Percentiles rank a stretch among this genome's conserved stretches.
Evolutionary conservation across 2,113 vertebrate species (phyloP).

Genomic region (Brachypteracias leptosomus): DNA sequence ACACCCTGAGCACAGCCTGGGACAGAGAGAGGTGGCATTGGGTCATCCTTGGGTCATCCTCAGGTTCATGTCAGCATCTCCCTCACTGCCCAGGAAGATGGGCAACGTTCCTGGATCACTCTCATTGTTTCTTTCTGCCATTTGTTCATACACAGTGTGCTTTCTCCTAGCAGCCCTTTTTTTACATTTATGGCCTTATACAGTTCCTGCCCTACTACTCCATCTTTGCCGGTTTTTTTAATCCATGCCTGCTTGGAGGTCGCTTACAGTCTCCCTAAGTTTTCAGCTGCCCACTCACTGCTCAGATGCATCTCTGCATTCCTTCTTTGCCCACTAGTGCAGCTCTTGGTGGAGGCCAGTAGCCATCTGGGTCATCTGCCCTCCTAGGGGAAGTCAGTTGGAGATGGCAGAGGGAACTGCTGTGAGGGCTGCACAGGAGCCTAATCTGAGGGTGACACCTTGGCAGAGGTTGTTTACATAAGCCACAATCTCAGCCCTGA

Average conservation of each 20-base stretch:
- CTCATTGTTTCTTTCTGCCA: not conserved
- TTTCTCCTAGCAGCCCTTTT: not conserved
- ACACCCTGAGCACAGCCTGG: accelerated
- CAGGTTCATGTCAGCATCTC: not conserved
- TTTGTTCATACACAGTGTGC: not conserved
- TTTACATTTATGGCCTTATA: not conserved
- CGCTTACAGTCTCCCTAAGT: not conserved
- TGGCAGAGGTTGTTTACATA: not conserved
- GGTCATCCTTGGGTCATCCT: not conserved
- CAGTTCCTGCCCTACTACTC: not conserved
- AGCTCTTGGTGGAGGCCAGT: accelerated
- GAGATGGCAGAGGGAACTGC: not conserved
- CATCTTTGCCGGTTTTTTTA: not conserved
- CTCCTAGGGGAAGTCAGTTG: not conserved
- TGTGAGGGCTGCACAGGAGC: not conserved
- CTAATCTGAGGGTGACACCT: not conserved
- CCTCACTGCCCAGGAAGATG: not conserved
- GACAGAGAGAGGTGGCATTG: not conserved
- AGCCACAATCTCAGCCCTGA: not conserved
- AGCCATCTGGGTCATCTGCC: accelerated
- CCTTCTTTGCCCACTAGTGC: accelerated
- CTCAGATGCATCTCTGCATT: not conserved
- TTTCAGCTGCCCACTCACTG: not conserved
- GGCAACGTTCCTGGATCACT: not conserved
- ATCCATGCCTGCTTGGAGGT: not conserved